Percentiles rank a stretch among this genome's conserved stretches.
These are phyloP conservation scores for Rhadina sibilatrix DNA, from an alignment of 2,113 vertebrate genomes.

Conservation along the genomic window DNA sequence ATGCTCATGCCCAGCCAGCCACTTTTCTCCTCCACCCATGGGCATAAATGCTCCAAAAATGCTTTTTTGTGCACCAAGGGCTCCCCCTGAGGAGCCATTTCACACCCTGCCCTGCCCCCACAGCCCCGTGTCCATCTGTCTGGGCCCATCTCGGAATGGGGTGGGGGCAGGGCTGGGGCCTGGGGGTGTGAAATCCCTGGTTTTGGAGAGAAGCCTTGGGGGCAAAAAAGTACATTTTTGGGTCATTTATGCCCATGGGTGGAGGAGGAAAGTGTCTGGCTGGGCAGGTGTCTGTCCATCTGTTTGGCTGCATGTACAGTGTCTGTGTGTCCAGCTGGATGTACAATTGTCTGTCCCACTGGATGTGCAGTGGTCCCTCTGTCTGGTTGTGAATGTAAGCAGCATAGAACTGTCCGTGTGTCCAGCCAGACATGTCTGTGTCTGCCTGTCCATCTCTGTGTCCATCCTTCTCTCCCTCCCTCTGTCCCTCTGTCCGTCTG, in stretches of 20 bases:
- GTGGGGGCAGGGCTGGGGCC: background rate
- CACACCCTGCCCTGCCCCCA: background rate
- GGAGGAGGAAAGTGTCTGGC: background rate
- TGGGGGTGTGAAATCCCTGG: background rate
- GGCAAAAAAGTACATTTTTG: background rate
- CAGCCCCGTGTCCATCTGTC: background rate
- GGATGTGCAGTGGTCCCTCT: fast-evolving
- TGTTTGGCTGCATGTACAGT: background rate
- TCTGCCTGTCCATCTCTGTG: background rate
- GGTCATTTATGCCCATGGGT: background rate
- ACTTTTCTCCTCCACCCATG: background rate
- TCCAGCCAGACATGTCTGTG: background rate
- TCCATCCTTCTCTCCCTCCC: background rate
- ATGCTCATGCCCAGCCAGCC: background rate
- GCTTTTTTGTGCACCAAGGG: background rate
- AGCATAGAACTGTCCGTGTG: fast-evolving
- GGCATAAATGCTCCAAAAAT: background rate
- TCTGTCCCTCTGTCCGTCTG: fast-evolving
- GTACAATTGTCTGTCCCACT: fast-evolving
- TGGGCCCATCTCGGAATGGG: background rate
- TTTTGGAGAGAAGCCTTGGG: background rate
- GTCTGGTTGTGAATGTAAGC: background rate
- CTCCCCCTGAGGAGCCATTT: background rate
- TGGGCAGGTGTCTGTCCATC: background rate
- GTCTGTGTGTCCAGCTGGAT: background rate